Evolutionary conservation across 2,888 invertebrate genomes (phyloP).

Genomic region (Euphydryas editha): DNA sequence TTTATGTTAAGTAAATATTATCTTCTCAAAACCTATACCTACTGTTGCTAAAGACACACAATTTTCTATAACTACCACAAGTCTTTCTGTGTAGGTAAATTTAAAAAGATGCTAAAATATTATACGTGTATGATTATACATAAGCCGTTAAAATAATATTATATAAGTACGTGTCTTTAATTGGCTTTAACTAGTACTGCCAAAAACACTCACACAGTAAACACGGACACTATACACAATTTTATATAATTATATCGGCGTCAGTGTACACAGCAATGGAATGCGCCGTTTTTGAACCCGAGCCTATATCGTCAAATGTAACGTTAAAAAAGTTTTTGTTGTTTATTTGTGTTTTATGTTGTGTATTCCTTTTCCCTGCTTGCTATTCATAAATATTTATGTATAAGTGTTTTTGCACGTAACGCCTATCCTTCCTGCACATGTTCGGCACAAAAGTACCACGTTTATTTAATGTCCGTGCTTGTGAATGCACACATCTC

Average conservation of each 20-base stretch:
- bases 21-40: not conserved
- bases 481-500: slow-evolving; percentile 79
- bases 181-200: slow-evolving; percentile 59
- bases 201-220: slow-evolving; percentile 54
- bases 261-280: slow-evolving; percentile 72
- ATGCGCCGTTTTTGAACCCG: slow-evolving; percentile 68
- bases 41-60: not conserved
- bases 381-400: slow-evolving; percentile 67
- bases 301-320: slow-evolving; percentile 73
- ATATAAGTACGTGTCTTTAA: slow-evolving; percentile 33
- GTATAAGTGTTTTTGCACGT: slow-evolving; percentile 75
- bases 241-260: slow-evolving; percentile 55
- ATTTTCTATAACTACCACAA: not conserved
- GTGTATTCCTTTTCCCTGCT: slow-evolving; percentile 74
- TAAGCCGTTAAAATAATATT: slow-evolving; percentile 12
- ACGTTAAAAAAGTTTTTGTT: slow-evolving; percentile 61
- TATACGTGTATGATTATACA: not conserved
- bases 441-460: slow-evolving; percentile 73
- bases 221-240: slow-evolving; percentile 53
- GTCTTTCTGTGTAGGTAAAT: not conserved
- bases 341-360: slow-evolving; percentile 62
- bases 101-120: not conserved
- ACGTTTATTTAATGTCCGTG: slow-evolving; percentile 74
- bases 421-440: slow-evolving; percentile 78
- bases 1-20: not conserved